Base-by-base conservation (phyloP, 2,888 invertebrate species). In the Magallana nippona region DNA sequence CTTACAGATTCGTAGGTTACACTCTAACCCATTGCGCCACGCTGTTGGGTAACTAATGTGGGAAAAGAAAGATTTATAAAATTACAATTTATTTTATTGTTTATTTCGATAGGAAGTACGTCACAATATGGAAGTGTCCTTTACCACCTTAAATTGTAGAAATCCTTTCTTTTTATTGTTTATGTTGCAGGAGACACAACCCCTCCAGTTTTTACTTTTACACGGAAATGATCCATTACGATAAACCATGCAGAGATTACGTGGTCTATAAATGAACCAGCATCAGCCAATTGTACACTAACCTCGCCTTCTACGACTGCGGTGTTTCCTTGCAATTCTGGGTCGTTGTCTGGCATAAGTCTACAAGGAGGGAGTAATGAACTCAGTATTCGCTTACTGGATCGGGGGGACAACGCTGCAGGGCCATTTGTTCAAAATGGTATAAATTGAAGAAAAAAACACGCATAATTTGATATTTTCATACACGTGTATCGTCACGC, bases 221-320 rank as follows among this genome's bases (percentile, higher is more conserved):
- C 32, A 27, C 71, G 27, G 8, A 71, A 2, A 13, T 2, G 13
- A 3, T 1, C 32, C 32, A 19, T 27, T 27, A 71, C 71, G 5
- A 13, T 71, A 71, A 71, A 71, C 32, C 11, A 27, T 13, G 71
- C 71, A 71, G 2, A 10, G 10, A 71, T 71, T 15, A 71, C 27
- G 0, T 71, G 71, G 71, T 71, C 27, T 13, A 32, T 71, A 5
- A 71, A 71, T 71, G 71, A 71, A 19, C 71, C 71, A 71, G 71
- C 32, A 27, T 71, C 27, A 3, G 27, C 71, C 15, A 71, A 22
- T 15, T 71, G 71, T 32, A 71, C 27, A 0, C 15, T 71, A 13
- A 71, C 13, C 15, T 13, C 27, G 27, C 71, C 27, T 13, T 1
- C 13, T 32, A 27, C 22, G 2, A 27, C 19, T 15, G 15, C 11